These are phyloP conservation scores for Vesta saturnalis DNA, from an alignment of 2,888 invertebrate species.

Conservation along the genomic window DNA sequence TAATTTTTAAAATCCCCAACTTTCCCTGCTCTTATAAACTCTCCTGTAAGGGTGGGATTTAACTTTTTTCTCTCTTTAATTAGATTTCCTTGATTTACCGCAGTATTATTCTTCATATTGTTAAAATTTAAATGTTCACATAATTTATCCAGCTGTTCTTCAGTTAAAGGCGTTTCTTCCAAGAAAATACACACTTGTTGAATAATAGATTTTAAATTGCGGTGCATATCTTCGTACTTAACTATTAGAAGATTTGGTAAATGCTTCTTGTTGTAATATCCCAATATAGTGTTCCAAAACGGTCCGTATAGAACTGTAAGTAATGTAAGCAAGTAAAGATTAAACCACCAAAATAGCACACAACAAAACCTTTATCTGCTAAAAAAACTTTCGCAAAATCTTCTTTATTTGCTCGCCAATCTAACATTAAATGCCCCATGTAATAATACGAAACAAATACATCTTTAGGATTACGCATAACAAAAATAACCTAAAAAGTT, in stretches of 20 bases:
- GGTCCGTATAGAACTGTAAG: conserved; percentile 73
- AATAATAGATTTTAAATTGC: conserved; percentile 51
- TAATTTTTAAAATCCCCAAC: conserved; percentile 49
- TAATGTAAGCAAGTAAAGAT: too few species aligned
- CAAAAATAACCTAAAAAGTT: conserved; percentile 78
- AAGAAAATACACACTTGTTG: conserved; percentile 46
- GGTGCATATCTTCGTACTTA: conserved; percentile 78
- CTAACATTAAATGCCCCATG: conserved; percentile 74
- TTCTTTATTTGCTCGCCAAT: conserved; percentile 70
- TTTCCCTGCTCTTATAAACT: conserved; percentile 52
- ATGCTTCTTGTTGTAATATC: conserved; percentile 72
- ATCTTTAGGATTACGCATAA: conserved; percentile 90
- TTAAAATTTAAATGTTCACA: conserved; percentile 53
- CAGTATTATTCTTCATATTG: conserved; percentile 67
- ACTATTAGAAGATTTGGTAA: conserved; percentile 74
- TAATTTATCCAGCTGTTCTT: conserved; percentile 46
- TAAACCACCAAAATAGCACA: neutral
- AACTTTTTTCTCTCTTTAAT: neutral
- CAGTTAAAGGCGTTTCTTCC: conserved; percentile 42
- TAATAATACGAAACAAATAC: conserved; percentile 89
- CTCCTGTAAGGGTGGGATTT: conserved; percentile 4
- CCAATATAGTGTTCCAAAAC: conserved; percentile 77
- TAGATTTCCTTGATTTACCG: conserved; percentile 65
- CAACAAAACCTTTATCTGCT: conserved; percentile 64
- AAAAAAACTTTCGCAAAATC: conserved; percentile 81